phyloP scores from a whole-genome alignment of 2,888 invertebrate genomes.

The Hydrotaea cyrtoneurina region DNA sequence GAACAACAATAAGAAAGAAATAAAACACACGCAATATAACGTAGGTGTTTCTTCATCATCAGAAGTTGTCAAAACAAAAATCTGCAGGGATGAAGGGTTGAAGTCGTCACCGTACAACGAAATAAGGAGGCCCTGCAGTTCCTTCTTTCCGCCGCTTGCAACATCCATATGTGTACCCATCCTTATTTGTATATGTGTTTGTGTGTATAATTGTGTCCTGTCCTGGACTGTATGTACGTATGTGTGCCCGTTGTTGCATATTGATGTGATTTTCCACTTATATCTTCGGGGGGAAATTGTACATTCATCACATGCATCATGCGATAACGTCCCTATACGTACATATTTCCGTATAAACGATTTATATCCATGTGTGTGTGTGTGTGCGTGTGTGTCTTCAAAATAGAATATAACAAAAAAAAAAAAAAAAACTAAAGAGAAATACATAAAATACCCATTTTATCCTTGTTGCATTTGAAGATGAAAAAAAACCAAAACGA shows the following conservation, averaged over 20 bases:
- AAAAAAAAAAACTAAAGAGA: neutral
- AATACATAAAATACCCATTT: conserved; percentile 12
- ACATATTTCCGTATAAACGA: neutral
- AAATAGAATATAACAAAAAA: neutral
- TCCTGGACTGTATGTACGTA: conserved; percentile 18
- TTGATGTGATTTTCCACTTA: conserved; percentile 63
- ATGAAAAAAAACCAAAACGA: neutral
- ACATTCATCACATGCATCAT: conserved; percentile 42
- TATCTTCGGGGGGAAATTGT: conserved; percentile 57
- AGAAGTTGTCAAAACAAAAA: too few species aligned
- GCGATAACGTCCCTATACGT: conserved; percentile 24
- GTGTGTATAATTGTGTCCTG: neutral
- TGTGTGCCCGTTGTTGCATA: conserved; percentile 49
- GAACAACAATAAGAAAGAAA: too few species aligned
- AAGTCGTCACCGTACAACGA: too few species aligned
- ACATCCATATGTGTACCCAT: neutral
- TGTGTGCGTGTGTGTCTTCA: neutral
- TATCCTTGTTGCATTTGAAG: neutral
- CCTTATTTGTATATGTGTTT: neutral
- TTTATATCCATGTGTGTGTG: neutral
- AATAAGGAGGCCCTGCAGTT: too few species aligned
- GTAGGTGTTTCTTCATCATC: too few species aligned
- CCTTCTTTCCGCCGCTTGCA: too few species aligned
- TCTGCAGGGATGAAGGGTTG: too few species aligned
- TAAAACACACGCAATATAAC: too few species aligned